Evolutionary conservation across 1,140 invertebrate species (phyloP).

Genomic region (Cyphomyrmex costatus): DNA sequence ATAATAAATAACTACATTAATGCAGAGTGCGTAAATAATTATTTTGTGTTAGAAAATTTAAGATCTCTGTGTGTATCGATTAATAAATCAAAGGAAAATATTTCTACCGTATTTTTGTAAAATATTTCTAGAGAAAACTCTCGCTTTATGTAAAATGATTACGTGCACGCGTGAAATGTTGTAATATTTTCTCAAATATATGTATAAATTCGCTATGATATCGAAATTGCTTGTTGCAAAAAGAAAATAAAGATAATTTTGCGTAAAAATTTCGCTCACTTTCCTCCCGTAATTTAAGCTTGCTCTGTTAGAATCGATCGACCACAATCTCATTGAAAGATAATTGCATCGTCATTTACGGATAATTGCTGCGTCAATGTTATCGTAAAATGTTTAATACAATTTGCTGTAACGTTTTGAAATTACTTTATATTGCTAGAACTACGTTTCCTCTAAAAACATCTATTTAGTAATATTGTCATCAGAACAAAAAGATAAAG

Average conservation of each 20-base stretch:
- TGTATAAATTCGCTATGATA: background rate
- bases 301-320: background rate
- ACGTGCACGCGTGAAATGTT: background rate
- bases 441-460: background rate
- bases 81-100: background rate
- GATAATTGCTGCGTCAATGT: slow-evolving; percentile 1
- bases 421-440: slow-evolving; percentile 22
- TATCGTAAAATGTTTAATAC: slow-evolving; percentile 32
- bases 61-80: background rate
- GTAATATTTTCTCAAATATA: background rate
- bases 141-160: background rate
- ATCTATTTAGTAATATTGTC: background rate
- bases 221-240: background rate
- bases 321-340: slow-evolving; percentile 39
- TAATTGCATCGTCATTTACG: slow-evolving; percentile 31
- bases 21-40: background rate
- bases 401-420: slow-evolving; percentile 9
- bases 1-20: background rate
- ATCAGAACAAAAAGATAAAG: background rate
- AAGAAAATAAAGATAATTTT: background rate
- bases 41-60: background rate
- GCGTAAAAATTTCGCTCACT: background rate
- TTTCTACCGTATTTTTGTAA: background rate
- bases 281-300: background rate
- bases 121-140: background rate